Percentiles rank a stretch among this genome's conserved stretches.
Evolutionary conservation across 2,797 vertebrate genomes (phyloP).

Genomic region (Coregonus suidteri): DNA sequence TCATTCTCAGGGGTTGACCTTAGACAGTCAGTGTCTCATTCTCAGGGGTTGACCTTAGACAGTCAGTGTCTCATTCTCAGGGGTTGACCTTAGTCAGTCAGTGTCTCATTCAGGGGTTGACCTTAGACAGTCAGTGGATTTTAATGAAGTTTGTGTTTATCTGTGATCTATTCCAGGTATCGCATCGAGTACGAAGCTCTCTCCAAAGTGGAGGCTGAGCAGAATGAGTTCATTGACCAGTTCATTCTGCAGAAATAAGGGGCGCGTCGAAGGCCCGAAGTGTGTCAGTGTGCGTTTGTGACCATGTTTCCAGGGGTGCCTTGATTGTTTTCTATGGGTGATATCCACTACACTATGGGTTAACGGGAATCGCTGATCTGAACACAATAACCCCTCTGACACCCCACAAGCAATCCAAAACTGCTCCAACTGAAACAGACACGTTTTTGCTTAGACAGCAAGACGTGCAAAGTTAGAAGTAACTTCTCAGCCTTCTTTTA

Average conservation of each 20-base stretch:
- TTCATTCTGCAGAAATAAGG: slow-evolving; percentile 96
- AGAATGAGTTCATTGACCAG: slow-evolving; percentile 98
- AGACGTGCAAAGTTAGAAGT: slow-evolving; percentile 6
- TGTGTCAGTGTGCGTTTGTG: slow-evolving; percentile 16
- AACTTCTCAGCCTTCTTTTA: neutral
- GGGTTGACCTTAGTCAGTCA: no score
- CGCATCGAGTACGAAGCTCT: slow-evolving; percentile 92
- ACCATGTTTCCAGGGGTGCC: slow-evolving; percentile 55
- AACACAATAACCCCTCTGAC: slow-evolving; percentile 22
- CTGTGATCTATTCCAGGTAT: slow-evolving; percentile 78
- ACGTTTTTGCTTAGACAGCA: neutral
- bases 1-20: no score
- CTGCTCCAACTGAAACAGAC: neutral
- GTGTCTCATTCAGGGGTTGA: no score
- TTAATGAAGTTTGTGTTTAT: neutral
- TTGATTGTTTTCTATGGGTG: slow-evolving; percentile 31
- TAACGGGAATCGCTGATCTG: slow-evolving; percentile 26
- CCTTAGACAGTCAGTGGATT: neutral
- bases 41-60: no score
- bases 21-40: no score
- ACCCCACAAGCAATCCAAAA: neutral
- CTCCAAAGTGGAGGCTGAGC: slow-evolving; percentile 94
- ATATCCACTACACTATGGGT: neutral
- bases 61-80: no score
- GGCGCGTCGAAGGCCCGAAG: neutral